Base-by-base conservation (phyloP, 2,888 invertebrate species). In the Netelia inedita region DNA sequence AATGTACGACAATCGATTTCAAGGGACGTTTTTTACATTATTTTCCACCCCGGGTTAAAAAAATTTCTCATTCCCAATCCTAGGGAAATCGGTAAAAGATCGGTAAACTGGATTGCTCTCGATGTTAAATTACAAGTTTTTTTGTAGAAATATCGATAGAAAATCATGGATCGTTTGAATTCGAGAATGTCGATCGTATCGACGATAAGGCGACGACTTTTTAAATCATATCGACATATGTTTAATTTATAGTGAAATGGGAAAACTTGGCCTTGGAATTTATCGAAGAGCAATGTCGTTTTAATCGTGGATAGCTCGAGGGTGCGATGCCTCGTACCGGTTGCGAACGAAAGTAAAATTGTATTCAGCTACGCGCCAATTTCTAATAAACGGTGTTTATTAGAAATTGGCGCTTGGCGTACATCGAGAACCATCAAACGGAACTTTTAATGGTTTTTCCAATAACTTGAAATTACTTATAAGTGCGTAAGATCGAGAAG, bases 111-210 rank as follows among this genome's bases (percentile, higher is more conserved):
- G n/a, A 8, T 19, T 16, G 3, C 57, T 21, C 57, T 19, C 3
- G 10, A 46, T 21, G 21, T 16, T 57, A 21, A 57, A 57, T n/a
- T 8, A 16, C 57, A 2, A 57, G 19, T 57, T 57, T 9, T 57
- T 57, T 57, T 19, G 21, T 57, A n/a, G 57, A 16, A 19, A 16
- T 6, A 57, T 19, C 57, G 57, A 57, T 16, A 57, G 1, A 19
- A 9, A 16, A 57, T 19, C 3, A 6, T 9, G 3, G 57, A 57
- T 57, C 16, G 16, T 16, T 19, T n/a, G 57, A 16, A 57, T 57
- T 57, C 57, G 57, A 57, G 57, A 57, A 57, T 16, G 9, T 57
- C 57, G 57, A 57, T 57, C 16, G 16, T 9, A 57, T 19, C 57
- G 57, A 57, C 2, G 19, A 19, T 19, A 57, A 5, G 3, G 3